These are phyloP conservation scores for Trypoxylus dichotomus DNA, from an alignment of 1,140 invertebrate genomes.

Conservation along the genomic window DNA sequence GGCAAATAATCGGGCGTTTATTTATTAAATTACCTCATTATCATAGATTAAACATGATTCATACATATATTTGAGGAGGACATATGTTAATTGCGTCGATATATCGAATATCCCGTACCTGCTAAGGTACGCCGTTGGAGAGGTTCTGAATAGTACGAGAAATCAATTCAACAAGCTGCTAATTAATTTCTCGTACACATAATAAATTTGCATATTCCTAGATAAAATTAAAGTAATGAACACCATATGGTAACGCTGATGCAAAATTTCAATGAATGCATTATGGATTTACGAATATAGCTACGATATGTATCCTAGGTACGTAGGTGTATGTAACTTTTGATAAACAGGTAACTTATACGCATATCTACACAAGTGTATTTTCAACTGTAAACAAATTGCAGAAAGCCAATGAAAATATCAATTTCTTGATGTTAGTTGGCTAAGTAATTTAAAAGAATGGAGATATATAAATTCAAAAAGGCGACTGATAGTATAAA, in stretches of 20 bases:
- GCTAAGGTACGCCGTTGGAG: not conserved
- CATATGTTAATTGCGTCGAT: not conserved
- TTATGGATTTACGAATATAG: no score
- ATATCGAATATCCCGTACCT: not conserved
- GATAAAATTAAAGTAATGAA: not conserved
- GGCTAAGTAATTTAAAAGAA: no score
- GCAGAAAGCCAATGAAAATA: no score
- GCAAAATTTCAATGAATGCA: not conserved
- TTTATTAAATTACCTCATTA: slow-evolving; percentile 21
- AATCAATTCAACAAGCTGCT: not conserved
- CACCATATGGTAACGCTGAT: slow-evolving; percentile 12
- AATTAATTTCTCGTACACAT: not conserved
- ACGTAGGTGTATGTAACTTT: no score
- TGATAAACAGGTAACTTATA: no score
- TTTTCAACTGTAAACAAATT: no score
- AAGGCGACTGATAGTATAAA: no score
- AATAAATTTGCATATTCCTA: not conserved
- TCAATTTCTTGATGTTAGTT: no score
- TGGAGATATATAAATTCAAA: no score
- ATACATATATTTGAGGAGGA: not conserved
- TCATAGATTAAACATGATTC: not conserved
- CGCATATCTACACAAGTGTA: no score
- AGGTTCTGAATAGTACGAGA: not conserved
- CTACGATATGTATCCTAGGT: no score
- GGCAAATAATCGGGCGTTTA: not conserved